A percentile compares a stretch with the other conserved stretches of the same genome.
These are phyloP conservation scores for Encarsia formosa DNA, from an alignment of 2,888 invertebrate species.

Conservation along the genomic window DNA sequence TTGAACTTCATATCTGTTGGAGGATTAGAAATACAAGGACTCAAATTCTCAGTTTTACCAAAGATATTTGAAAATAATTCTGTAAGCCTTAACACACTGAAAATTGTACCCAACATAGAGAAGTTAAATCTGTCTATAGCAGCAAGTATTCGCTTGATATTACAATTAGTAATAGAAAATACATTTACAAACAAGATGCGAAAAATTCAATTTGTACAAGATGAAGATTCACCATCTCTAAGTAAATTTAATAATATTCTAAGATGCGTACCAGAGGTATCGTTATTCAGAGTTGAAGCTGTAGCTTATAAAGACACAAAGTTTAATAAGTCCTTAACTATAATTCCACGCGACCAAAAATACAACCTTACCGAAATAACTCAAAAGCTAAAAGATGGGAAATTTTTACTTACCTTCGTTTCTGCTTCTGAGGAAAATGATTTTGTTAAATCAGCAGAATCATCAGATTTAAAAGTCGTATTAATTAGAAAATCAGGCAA, in stretches of 20 bases:
- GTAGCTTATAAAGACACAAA: conserved; percentile 2
- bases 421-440: background rate
- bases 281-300: conserved; percentile 1
- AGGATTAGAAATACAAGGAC: conserved; percentile 58
- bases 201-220: conserved; percentile 9
- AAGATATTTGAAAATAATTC: conserved; percentile 6
- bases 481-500: background rate
- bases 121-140: conserved; percentile 1
- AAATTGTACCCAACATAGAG: conserved; percentile 5
- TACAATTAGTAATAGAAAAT: conserved; percentile 22
- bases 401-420: conserved; percentile 15
- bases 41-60: conserved; percentile 46
- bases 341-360: conserved; percentile 3
- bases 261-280: conserved; percentile 9
- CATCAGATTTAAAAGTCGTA: conserved; percentile 5
- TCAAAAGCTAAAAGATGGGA: conserved; percentile 2
- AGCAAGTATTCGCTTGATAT: conserved; percentile 6
- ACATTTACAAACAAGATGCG: conserved; percentile 12
- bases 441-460: conserved; percentile 2
- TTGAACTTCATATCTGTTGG: conserved; percentile 52
- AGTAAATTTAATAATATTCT: background rate
- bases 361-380: conserved; percentile 1
- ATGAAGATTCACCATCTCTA: background rate
- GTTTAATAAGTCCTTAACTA: conserved; percentile 12
- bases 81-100: background rate